These are phyloP conservation scores for Belgica antarctica DNA, from an alignment of 2,888 invertebrate species.

Conservation along the genomic window DNA sequence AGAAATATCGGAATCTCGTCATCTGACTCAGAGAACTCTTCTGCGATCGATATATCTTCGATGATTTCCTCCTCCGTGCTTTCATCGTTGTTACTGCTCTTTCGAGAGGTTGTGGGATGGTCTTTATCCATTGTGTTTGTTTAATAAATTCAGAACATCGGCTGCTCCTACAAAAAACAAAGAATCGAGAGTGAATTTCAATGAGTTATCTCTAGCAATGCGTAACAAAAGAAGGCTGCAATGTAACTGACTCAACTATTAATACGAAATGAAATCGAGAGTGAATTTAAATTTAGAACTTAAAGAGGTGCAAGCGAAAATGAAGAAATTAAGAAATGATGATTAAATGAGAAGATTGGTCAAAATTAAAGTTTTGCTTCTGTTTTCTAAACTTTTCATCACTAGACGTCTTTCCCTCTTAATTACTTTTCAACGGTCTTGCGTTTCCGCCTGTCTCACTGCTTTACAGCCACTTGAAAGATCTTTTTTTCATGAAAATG, in stretches of 20 bases:
- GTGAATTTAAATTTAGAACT: conserved; percentile 20
- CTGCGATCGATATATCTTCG: conserved; percentile 52
- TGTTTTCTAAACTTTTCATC: background rate
- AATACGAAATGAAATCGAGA: conserved; percentile 22
- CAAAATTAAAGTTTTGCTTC: background rate
- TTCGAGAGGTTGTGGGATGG: conserved; percentile 9
- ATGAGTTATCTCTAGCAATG: conserved; percentile 34
- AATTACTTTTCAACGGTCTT: conserved; percentile 33
- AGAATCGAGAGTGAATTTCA: background rate
- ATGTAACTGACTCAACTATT: background rate
- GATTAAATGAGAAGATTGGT: conserved; percentile 28
- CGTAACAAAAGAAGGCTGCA: conserved; percentile 23
- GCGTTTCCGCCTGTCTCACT: background rate
- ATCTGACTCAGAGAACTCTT: conserved; percentile 48
- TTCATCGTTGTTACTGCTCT: conserved; percentile 26
- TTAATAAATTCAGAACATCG: background rate
- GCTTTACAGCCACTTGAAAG: background rate
- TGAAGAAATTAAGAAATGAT: conserved; percentile 23
- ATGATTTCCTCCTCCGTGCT: conserved; percentile 54
- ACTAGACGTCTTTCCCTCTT: background rate
- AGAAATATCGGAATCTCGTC: conserved; percentile 42
- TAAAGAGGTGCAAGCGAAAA: conserved; percentile 22
- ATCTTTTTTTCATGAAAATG: conserved; percentile 7
- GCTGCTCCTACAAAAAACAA: conserved; percentile 31
- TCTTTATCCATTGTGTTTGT: conserved; percentile 29